Percentiles rank a stretch among this genome's conserved stretches.
phyloP scores from a whole-genome alignment of 2,888 invertebrate species.

The Heliconius sara region DNA sequence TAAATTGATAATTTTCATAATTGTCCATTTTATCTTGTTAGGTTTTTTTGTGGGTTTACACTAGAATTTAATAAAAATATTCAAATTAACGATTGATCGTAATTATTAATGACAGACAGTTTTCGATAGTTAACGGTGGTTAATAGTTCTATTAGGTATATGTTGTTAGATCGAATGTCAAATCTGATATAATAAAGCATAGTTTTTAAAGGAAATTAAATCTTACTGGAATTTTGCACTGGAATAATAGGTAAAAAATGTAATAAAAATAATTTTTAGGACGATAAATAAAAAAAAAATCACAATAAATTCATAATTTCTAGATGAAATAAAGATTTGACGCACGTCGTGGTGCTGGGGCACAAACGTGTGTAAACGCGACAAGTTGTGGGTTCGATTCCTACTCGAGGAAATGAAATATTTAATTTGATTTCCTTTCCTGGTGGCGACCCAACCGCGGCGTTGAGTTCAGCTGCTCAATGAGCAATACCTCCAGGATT shows the following conservation, averaged over 20 bases:
- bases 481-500: too few relatives aligned
- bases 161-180: conserved; percentile 3
- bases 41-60: neutral
- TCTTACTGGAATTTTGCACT: neutral
- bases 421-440: too few relatives aligned
- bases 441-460: too few relatives aligned
- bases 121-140: conserved; percentile 14
- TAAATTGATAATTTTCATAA: conserved; percentile 16
- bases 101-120: conserved; percentile 4
- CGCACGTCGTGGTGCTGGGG: too few relatives aligned
- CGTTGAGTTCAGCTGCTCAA: too few relatives aligned
- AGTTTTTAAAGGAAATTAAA: conserved; percentile 4
- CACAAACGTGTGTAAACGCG: too few relatives aligned
- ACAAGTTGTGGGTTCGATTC: too few relatives aligned
- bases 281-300: neutral
- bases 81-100: conserved; percentile 6
- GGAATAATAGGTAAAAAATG: neutral
- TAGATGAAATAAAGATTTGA: conserved; percentile 13
- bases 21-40: conserved; percentile 18
- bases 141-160: neutral
- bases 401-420: too few relatives aligned
- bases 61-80: conserved; percentile 13
- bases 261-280: too few relatives aligned
- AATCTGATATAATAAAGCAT: neutral
- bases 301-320: neutral